Evolutionary conservation across 1,140 invertebrate species (phyloP).

Genomic region (Brachystomella parvula): DNA sequence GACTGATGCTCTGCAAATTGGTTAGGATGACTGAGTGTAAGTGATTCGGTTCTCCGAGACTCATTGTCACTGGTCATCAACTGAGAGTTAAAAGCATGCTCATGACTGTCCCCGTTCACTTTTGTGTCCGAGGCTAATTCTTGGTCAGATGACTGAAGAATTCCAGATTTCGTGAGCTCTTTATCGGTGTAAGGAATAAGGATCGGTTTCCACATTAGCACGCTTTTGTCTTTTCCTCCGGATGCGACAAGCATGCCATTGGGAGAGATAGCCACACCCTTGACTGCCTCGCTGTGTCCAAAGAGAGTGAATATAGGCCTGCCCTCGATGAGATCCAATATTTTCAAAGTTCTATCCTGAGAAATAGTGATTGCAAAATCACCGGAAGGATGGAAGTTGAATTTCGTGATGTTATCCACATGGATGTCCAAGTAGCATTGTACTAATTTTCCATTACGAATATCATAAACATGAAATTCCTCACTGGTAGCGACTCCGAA

Average conservation of each 20-base stretch:
- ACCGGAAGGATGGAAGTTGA: conserved; percentile 30
- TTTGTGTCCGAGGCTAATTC: neutral
- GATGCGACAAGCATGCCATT: conserved; percentile 28
- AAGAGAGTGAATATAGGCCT: conserved; percentile 30
- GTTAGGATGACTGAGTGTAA: neutral
- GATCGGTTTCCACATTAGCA: conserved; percentile 19
- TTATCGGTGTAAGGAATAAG: conserved; percentile 9
- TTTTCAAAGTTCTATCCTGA: conserved; percentile 32
- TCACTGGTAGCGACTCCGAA: conserved; percentile 24
- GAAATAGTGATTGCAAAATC: conserved; percentile 31
- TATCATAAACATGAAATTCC: conserved; percentile 26
- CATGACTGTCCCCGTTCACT: neutral
- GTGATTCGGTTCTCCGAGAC: neutral
- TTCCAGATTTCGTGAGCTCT: conserved; percentile 38
- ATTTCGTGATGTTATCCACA: conserved; percentile 16
- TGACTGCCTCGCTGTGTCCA: conserved; percentile 20
- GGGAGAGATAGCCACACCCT: conserved; percentile 13
- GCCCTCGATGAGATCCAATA: conserved; percentile 34
- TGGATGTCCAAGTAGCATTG: conserved; percentile 28
- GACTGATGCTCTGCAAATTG: neutral
- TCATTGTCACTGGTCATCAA: too few species aligned
- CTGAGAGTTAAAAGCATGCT: too few species aligned
- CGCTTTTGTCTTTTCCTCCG: conserved; percentile 38
- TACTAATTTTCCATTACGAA: conserved; percentile 15
- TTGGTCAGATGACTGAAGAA: conserved; percentile 42